These are phyloP conservation scores for Rhingia campestris DNA, from an alignment of 2,888 invertebrate genomes.

Conservation along the genomic window DNA sequence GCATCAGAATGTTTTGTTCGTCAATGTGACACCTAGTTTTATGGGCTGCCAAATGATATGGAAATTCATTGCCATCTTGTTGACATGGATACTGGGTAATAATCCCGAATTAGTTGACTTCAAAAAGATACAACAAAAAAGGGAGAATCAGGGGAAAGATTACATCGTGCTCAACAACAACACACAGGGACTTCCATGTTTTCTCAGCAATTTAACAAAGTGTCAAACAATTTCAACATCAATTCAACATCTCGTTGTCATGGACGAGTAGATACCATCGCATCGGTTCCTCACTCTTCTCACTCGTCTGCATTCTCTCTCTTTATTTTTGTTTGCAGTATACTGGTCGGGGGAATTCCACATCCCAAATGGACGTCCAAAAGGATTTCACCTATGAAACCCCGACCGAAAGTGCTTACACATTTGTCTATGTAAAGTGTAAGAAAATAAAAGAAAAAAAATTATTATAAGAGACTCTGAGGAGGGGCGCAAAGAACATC, in stretches of 20 bases:
- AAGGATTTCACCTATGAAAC: conserved; percentile 68
- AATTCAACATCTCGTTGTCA: conserved; percentile 72
- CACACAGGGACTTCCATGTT: conserved; percentile 69
- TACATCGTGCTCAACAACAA: conserved; percentile 73
- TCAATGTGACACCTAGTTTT: conserved; percentile 71
- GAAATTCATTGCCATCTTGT: conserved; percentile 69
- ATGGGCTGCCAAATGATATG: conserved; percentile 71
- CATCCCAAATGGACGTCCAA: conserved; percentile 63
- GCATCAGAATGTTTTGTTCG: conserved; percentile 56
- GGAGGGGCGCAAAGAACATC: conserved; percentile 64
- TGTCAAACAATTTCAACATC: conserved; percentile 74
- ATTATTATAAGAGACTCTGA: conserved; percentile 10
- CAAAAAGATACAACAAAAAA: conserved; percentile 34
- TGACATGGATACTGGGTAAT: conserved; percentile 65
- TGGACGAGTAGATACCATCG: conserved; percentile 60
- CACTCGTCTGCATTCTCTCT: conserved; percentile 14
- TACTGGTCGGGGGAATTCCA: conserved; percentile 42
- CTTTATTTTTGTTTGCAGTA: conserved; percentile 50
- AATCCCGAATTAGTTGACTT: conserved; percentile 70
- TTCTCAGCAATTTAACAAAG: conserved; percentile 74
- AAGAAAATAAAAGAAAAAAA: conserved; percentile 20
- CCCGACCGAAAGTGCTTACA: conserved; percentile 60
- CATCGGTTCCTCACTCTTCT: conserved; percentile 29
- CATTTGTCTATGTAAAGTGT: conserved; percentile 72
- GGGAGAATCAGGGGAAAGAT: conserved; percentile 58